Evolutionary conservation across 1,140 invertebrate genomes (phyloP).

Genomic region (Drosophila virilis): DNA sequence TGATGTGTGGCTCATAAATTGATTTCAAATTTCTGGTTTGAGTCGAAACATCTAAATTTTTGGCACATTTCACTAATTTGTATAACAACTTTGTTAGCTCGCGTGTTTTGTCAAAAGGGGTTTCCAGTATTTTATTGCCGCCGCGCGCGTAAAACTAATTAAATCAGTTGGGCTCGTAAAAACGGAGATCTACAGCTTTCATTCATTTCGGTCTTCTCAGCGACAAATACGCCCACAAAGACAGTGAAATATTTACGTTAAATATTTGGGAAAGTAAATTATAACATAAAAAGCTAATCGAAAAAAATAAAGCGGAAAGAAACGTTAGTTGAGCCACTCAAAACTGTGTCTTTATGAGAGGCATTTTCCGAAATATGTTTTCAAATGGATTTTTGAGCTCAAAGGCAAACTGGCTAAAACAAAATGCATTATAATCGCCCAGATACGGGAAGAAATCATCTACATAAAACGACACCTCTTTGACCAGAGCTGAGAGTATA

Average conservation of each 20-base stretch:
- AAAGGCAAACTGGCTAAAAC: constrained; percentile 57
- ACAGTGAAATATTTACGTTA: constrained; percentile 47
- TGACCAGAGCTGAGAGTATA: neutral
- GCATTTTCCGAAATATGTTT: constrained; percentile 20
- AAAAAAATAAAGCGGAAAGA: constrained; percentile 33
- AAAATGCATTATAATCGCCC: constrained; percentile 59
- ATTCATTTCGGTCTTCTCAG: too few species aligned
- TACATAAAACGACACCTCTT: constrained; percentile 50
- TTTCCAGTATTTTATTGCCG: constrained; percentile 49
- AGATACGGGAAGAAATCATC: constrained; percentile 24
- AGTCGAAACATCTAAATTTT: constrained; percentile 13
- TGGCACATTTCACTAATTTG: constrained; percentile 47
- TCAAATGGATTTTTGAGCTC: constrained; percentile 7
- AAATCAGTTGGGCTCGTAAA: constrained; percentile 71
- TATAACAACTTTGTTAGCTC: constrained; percentile 47
- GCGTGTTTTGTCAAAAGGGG: constrained; percentile 13
- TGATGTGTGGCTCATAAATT: constrained; percentile 56
- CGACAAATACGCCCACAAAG: constrained; percentile 34
- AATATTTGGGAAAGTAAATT: constrained; percentile 76
- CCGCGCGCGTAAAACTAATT: constrained; percentile 69
- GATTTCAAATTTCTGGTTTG: neutral
- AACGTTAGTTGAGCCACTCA: neutral
- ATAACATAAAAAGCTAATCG: constrained; percentile 68
- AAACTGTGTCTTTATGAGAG: constrained; percentile 32
- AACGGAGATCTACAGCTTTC: constrained; percentile 24